phyloP scores from a whole-genome alignment of 1,140 invertebrate genomes.

The Hetaerina americana region DNA sequence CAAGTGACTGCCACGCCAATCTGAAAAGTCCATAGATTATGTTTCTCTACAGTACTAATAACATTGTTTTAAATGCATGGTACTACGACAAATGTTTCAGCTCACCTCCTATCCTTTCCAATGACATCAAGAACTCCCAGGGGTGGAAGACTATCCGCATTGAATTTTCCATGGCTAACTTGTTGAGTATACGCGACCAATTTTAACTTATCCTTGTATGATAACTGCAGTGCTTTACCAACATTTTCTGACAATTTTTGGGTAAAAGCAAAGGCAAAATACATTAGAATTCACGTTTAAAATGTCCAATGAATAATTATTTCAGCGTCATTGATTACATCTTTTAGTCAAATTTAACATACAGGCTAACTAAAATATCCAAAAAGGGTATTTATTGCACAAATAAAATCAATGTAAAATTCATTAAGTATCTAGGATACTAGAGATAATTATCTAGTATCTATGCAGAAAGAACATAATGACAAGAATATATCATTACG shows the following conservation, averaged over 20 bases:
- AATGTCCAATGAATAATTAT: background rate
- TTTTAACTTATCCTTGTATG: constrained; percentile 85
- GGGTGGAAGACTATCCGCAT: constrained; percentile 58
- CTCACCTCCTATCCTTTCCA: constrained; percentile 72
- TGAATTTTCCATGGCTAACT: constrained; percentile 73
- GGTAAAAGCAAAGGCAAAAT: constrained; percentile 17
- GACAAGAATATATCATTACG: too few species aligned
- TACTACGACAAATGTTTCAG: too few species aligned
- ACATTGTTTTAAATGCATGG: constrained; percentile 2
- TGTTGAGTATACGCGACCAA: constrained; percentile 87
- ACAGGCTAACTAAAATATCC: too few species aligned
- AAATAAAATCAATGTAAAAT: too few species aligned
- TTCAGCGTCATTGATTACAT: background rate
- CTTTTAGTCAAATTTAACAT: too few species aligned
- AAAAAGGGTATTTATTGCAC: too few species aligned
- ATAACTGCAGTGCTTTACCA: constrained; percentile 86
- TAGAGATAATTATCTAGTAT: too few species aligned
- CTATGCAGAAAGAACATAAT: too few species aligned
- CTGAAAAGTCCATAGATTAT: constrained; percentile 28
- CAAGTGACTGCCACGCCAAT: constrained; percentile 83
- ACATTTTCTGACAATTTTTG: constrained; percentile 88
- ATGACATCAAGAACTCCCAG: constrained; percentile 91
- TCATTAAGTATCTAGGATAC: too few species aligned
- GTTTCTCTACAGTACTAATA: too few species aligned
- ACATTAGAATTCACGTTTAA: background rate